phyloP scores from a whole-genome alignment of 2,797 vertebrate genomes.

The Poecilia wingei region DNA sequence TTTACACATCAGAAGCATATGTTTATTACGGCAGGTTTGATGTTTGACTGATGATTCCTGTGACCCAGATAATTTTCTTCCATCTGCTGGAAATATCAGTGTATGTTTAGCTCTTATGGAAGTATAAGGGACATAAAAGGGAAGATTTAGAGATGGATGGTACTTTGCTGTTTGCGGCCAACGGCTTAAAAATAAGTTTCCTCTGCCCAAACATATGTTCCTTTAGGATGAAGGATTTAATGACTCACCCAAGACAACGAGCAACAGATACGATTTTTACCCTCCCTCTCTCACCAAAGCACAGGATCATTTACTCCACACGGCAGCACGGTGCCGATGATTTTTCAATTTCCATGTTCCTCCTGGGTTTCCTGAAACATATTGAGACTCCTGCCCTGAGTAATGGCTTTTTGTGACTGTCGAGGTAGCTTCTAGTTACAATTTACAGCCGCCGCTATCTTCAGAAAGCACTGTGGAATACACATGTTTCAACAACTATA shows the following conservation, averaged over 20 bases:
- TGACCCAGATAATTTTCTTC: constrained; percentile 8
- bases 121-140: constrained; percentile 15
- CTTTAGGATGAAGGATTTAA: constrained; percentile 40
- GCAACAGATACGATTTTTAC: constrained; percentile 30
- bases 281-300: constrained; percentile 34
- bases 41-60: neutral
- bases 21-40: constrained; percentile 7
- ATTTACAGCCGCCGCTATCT: constrained; percentile 56
- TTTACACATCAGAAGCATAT: neutral
- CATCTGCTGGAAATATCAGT: neutral
- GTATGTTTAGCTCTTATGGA: neutral
- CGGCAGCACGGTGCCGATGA: constrained; percentile 38
- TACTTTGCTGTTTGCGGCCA: constrained; percentile 27
- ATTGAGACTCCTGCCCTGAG: constrained; percentile 63
- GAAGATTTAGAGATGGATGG: constrained; percentile 6
- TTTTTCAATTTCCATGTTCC: constrained; percentile 71
- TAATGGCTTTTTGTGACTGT: constrained; percentile 59
- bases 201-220: constrained; percentile 46
- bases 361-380: constrained; percentile 64
- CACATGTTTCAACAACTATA: constrained; percentile 47
- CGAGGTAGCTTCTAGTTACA: constrained; percentile 51
- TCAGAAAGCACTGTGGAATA: constrained; percentile 40
- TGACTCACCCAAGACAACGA: constrained; percentile 45
- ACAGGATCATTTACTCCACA: constrained; percentile 66
- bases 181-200: constrained; percentile 50